Conservation (phyloP, 2,888 invertebrate species). For the Rambutsinella grinnellia region DNA sequence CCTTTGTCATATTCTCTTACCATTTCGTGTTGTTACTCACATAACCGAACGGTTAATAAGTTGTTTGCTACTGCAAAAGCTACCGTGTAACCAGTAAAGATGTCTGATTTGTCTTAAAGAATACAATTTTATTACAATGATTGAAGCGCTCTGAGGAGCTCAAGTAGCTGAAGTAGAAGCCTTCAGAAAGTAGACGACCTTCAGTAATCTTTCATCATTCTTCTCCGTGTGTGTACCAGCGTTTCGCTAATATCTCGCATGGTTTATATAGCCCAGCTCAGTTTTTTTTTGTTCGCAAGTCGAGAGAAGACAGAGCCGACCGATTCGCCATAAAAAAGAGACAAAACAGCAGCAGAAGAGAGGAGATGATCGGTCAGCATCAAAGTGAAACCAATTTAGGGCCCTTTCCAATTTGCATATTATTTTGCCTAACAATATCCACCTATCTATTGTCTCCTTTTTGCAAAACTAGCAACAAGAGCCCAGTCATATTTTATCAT, state of each 20-base stretch:
- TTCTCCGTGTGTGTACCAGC: background rate
- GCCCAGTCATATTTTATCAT: background rate
- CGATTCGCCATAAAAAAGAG: constrained; percentile 26
- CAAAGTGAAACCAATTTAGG: constrained; percentile 65
- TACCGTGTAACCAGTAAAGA: background rate
- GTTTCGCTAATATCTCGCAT: no score
- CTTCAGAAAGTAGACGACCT: constrained; percentile 64
- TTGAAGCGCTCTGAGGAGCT: background rate
- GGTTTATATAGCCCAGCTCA: constrained; percentile 7
- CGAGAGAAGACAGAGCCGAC: background rate
- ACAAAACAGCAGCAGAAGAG: background rate
- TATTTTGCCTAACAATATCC: constrained; percentile 33
- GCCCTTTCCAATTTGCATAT: constrained; percentile 63
- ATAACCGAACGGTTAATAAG: constrained; percentile 45
- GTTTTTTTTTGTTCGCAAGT: constrained; percentile 46
- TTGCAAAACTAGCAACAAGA: background rate
- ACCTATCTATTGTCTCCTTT: background rate
- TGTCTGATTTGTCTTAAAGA: background rate
- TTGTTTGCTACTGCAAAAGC: constrained; percentile 21
- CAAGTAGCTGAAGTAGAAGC: constrained; percentile 30
- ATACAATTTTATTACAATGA: background rate
- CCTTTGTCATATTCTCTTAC: background rate
- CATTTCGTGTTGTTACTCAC: background rate
- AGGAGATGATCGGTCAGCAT: constrained; percentile 63
- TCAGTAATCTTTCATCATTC: constrained; percentile 52